These are phyloP conservation scores for Brachyistius frenatus DNA, from an alignment of 2,113 vertebrate genomes.

Conservation along the genomic window DNA sequence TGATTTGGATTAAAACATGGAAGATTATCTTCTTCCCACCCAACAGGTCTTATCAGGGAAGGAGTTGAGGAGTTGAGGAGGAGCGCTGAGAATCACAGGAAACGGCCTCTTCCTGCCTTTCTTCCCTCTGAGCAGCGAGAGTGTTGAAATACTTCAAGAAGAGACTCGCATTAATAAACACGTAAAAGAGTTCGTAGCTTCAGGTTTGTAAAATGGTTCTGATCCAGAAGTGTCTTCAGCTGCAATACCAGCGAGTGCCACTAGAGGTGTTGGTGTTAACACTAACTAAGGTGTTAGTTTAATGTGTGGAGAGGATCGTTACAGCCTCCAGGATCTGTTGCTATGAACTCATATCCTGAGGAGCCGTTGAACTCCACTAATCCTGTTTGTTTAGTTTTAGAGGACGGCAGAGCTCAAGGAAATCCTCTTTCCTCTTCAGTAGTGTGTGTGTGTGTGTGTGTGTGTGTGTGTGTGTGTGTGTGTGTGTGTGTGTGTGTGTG, in stretches of 20 bases:
- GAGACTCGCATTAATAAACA: too few relatives aligned
- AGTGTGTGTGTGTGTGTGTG: conserved; percentile 21
- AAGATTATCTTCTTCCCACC: neutral
- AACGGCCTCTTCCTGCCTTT: conserved; percentile 53
- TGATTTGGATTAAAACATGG: neutral
- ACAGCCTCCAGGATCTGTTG: too few relatives aligned
- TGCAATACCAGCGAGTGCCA: too few relatives aligned
- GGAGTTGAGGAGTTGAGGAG: conserved; percentile 10
- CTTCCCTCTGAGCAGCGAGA: too few relatives aligned
- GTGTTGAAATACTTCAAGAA: too few relatives aligned
- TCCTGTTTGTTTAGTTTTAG: conserved; percentile 48
- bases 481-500: neutral
- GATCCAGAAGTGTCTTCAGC: too few relatives aligned
- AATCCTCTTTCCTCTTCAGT: conserved; percentile 67
- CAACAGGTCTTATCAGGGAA: conserved; percentile 25
- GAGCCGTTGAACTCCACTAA: conserved; percentile 8
- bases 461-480: neutral
- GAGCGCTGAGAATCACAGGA: conserved; percentile 41
- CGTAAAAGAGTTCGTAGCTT: too few relatives aligned
- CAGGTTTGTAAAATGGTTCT: too few relatives aligned
- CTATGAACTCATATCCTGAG: too few relatives aligned
- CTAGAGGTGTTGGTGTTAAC: too few relatives aligned
- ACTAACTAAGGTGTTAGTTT: too few relatives aligned
- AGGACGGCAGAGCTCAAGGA: conserved; percentile 53
- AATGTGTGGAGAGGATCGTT: too few relatives aligned